Percentiles rank a stretch among this genome's conserved stretches.
Conservation (phyloP, 1,140 invertebrate genomes). For the Drosophila pachea region DNA sequence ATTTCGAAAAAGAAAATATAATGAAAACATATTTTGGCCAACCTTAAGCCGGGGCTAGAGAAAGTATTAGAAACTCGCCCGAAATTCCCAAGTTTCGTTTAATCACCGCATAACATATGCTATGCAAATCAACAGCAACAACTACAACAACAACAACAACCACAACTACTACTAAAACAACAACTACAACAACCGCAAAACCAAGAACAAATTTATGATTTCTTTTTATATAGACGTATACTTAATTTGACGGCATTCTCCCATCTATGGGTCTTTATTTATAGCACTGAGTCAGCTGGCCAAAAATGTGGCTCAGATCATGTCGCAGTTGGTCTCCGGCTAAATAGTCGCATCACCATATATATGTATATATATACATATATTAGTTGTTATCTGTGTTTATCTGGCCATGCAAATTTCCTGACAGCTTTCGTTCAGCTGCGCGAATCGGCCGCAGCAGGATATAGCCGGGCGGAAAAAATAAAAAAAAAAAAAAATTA, state of each 20-base stretch:
- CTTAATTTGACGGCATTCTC: conserved; percentile 24
- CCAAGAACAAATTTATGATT: conserved; percentile 44
- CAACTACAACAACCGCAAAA: conserved; percentile 47
- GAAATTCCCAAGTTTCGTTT: conserved; percentile 42
- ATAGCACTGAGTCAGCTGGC: conserved; percentile 61
- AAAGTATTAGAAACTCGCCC: conserved; percentile 57
- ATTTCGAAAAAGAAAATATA: not conserved
- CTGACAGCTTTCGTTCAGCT: conserved; percentile 17
- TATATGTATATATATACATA: too few relatives aligned
- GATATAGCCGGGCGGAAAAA: conserved; percentile 7
- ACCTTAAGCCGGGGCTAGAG: conserved; percentile 45
- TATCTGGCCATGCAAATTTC: conserved; percentile 52
- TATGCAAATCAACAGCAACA: conserved; percentile 65
- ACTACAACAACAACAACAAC: conserved; percentile 58
- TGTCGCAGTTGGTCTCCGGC: conserved; percentile 3
- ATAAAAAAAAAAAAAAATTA: too few relatives aligned
- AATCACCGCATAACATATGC: conserved; percentile 39
- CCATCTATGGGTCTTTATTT: conserved; percentile 48
- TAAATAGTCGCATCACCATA: too few relatives aligned
- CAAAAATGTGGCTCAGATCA: conserved; percentile 44
- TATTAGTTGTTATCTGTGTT: conserved; percentile 20
- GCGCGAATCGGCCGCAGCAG: conserved; percentile 25
- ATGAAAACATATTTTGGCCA: conserved; percentile 1
- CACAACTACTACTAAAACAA: conserved; percentile 56
- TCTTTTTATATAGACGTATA: conserved; percentile 15